Percentiles rank a stretch among this genome's conserved stretches.
These are phyloP conservation scores for Abscondita cerata DNA, from an alignment of 2,888 invertebrate genomes.

Conservation along the genomic window DNA sequence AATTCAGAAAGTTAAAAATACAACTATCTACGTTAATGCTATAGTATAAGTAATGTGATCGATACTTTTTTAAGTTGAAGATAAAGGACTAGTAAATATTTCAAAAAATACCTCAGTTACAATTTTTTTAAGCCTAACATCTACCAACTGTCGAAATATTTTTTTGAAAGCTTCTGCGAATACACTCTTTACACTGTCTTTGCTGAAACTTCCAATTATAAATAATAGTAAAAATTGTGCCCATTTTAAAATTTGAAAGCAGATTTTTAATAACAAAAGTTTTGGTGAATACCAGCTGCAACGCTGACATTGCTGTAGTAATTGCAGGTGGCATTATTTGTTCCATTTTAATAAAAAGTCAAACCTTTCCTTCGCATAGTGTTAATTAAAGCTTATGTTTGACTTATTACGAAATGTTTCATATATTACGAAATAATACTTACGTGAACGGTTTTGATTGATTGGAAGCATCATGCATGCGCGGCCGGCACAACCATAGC, in stretches of 20 bases:
- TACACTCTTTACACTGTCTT: background rate
- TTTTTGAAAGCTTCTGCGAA: constrained; percentile 17
- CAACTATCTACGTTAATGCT: constrained; percentile 31
- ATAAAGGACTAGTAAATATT: constrained; percentile 8
- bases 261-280: constrained; percentile 20
- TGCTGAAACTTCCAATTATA: constrained; percentile 15
- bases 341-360: constrained; percentile 30
- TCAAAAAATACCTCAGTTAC: constrained; percentile 10
- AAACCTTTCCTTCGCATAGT: constrained; percentile 1
- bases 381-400: background rate
- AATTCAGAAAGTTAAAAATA: constrained; percentile 29
- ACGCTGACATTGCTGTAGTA: background rate
- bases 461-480: constrained; percentile 79
- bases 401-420: constrained; percentile 25
- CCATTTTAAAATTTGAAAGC: constrained; percentile 24
- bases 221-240: constrained; percentile 26
- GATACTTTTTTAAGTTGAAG: constrained; percentile 32
- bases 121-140: constrained; percentile 22
- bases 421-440: constrained; percentile 63
- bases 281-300: constrained; percentile 12
- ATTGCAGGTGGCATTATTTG: background rate
- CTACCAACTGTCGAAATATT: constrained; percentile 34
- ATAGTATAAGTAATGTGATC: constrained; percentile 33
- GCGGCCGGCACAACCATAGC: constrained; percentile 82
- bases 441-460: constrained; percentile 74